Conservation (phyloP, 2,113 vertebrate species). For the Theropithecus gelada region DNA sequence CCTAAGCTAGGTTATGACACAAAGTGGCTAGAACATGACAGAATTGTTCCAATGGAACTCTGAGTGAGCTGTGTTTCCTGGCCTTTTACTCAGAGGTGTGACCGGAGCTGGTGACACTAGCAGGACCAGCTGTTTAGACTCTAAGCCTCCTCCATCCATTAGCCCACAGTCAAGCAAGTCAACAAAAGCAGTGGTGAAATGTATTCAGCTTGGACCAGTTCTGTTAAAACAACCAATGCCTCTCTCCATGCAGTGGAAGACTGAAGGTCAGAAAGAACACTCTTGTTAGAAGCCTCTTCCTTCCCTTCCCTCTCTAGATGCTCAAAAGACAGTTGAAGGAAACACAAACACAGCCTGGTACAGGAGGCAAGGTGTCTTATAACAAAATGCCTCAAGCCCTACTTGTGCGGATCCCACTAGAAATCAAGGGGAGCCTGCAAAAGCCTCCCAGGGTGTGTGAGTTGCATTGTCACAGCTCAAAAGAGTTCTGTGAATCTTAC, state of each 20-base stretch:
- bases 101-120: neutral
- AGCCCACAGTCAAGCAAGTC: neutral
- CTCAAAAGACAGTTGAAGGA: neutral
- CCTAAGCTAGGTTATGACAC: neutral
- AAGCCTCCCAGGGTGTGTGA: neutral
- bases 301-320: neutral
- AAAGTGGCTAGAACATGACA: neutral
- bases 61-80: neutral
- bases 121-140: neutral
- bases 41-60: neutral
- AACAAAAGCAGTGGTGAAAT: neutral
- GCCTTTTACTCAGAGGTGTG: neutral
- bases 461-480: neutral
- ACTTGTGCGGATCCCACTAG: neutral
- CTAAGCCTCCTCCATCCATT: neutral
- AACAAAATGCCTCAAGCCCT: neutral
- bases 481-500: neutral
- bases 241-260: fast-evolving
- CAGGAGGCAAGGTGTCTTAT: neutral
- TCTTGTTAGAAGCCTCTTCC: neutral
- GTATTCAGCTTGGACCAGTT: neutral
- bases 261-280: neutral
- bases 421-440: neutral
- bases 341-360: neutral
- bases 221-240: neutral